Evolutionary conservation across 2,888 invertebrate species (phyloP).

Genomic region (Pseudolycoriella hygida): DNA sequence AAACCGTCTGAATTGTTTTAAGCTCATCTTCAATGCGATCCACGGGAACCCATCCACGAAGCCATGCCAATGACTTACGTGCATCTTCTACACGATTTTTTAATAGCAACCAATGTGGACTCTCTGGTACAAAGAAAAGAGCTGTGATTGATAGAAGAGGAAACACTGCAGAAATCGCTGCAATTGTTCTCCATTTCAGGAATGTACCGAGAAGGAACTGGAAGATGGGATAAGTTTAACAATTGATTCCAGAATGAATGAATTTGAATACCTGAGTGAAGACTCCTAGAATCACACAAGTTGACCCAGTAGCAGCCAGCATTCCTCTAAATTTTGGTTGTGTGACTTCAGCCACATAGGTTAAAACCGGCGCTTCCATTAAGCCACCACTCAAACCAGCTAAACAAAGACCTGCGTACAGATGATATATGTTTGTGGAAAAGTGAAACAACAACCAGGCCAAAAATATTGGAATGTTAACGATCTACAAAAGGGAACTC

Average conservation of each 20-base stretch:
- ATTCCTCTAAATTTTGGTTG: constrained; percentile 62
- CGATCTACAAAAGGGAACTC: constrained; percentile 23
- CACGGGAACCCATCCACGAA: constrained; percentile 57
- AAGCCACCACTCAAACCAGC: constrained; percentile 67
- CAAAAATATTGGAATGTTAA: constrained; percentile 52
- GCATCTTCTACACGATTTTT: constrained; percentile 48
- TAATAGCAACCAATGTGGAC: constrained; percentile 62
- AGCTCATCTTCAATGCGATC: constrained; percentile 31
- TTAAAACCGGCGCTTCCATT: constrained; percentile 64
- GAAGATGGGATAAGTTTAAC: not conserved
- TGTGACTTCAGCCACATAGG: constrained; percentile 70
- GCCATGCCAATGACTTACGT: constrained; percentile 51
- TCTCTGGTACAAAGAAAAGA: constrained; percentile 60
- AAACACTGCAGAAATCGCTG: constrained; percentile 45
- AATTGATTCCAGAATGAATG: not conserved
- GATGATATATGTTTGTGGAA: constrained; percentile 38
- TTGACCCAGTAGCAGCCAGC: constrained; percentile 54
- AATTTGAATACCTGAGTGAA: constrained; percentile 35
- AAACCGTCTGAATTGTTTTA: constrained; percentile 22
- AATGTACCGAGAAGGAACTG: constrained; percentile 50
- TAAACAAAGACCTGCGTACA: constrained; percentile 51
- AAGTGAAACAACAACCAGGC: constrained; percentile 61
- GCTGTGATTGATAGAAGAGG: constrained; percentile 44
- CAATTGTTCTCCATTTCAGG: constrained; percentile 51
- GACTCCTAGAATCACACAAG: constrained; percentile 57